Evolutionary conservation across 2,888 invertebrate species (phyloP).

Genomic region (Plebejus anna): DNA sequence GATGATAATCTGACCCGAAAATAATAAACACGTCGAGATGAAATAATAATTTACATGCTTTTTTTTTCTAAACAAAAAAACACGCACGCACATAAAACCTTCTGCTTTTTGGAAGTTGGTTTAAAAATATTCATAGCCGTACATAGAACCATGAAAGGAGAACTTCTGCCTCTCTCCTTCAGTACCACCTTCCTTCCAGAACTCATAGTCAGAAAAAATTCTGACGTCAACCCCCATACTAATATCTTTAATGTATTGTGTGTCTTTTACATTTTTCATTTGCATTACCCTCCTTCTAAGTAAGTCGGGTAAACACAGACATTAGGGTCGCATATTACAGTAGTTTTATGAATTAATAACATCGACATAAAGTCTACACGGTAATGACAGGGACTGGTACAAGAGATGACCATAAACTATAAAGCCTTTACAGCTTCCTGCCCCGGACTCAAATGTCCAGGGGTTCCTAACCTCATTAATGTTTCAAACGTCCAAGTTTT

Average conservation of each 20-base stretch:
- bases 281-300: too few species aligned
- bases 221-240: too few species aligned
- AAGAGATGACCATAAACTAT: constrained; percentile 5
- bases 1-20: not conserved
- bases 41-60: not conserved
- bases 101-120: too few species aligned
- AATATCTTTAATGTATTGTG: too few species aligned
- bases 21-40: not conserved
- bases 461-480: not conserved
- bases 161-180: too few species aligned
- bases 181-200: too few species aligned
- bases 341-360: constrained; percentile 13
- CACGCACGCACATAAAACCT: too few species aligned
- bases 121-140: too few species aligned
- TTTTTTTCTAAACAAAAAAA: not conserved
- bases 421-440: constrained; percentile 12
- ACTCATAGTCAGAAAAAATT: too few species aligned
- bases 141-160: too few species aligned
- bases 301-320: not conserved
- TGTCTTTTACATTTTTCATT: too few species aligned
- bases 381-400: not conserved
- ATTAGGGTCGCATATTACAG: not conserved
- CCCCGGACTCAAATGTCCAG: not conserved
- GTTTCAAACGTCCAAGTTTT: not conserved
- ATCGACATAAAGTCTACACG: not conserved